Base-by-base conservation (phyloP, 2,113 vertebrate species). In the Dendropsophus ebraccatus region DNA sequence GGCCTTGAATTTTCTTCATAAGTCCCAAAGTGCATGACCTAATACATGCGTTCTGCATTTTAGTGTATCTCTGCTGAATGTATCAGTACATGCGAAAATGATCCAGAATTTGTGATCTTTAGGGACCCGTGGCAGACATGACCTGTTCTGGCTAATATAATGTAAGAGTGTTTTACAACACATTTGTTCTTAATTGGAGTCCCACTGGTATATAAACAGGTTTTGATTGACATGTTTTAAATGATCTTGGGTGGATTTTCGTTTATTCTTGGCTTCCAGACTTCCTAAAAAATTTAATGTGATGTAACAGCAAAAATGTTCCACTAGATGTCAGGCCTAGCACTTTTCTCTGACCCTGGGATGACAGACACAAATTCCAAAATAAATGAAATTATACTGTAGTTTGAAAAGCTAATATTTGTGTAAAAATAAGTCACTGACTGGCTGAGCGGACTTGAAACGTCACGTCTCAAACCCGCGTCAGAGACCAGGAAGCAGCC, bases 301-400 rank as follows among this genome's bases (percentile, higher is more conserved):
- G 30, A 56, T 81, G 89, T 84, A 50, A 32, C 0, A 16, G 52
- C 77, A 75, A 74, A 47, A 65, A 1, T 81, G 62, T 54, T 79
- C 90, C 90, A 90, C 91, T 90, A 88, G 91, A 88, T 91, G 91
- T 90, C 91, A 91, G 89, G 87, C 88, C 16, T 28, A 77, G 47
- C 23, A 49, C 21, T 49, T 49, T 75, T 5, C 13, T 49, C 4
- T 14, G 37, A 13, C 37, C 35, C 6, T 45, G 10, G 70, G 8
- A 21, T 47, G 35, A 47, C 16, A 3, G 50, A 54, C 2, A 19
- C 19, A 54, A 19, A 19, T 54, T 19, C 3, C 17, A 2, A 19
- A 54, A 23, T 23, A 56, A 56, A 23, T 5, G 0, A 23, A 56
- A 56, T 56, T 23, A 7, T 56, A 56, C 19, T 56, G 7, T 52